Evolutionary conservation across 2,888 invertebrate genomes (phyloP).

Genomic region (Tipula helvola): DNA sequence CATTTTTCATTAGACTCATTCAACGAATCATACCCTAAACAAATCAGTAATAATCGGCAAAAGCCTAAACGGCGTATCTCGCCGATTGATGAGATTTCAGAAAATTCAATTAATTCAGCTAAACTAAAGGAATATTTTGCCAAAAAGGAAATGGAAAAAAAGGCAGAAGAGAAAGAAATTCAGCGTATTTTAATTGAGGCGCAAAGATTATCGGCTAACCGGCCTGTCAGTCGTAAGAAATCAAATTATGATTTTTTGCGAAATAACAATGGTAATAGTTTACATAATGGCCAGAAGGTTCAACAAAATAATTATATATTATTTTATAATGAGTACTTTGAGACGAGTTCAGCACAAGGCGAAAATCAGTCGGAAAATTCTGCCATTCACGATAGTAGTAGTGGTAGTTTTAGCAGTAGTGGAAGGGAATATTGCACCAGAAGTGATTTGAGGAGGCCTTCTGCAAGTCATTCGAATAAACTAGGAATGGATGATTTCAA

Average conservation of each 20-base stretch:
- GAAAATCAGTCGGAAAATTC: background rate
- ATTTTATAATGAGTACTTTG: background rate
- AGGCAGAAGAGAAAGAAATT: background rate
- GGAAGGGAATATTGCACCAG: background rate
- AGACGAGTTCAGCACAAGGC: background rate
- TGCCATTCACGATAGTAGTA: background rate
- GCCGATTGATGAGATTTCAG: slow-evolving; percentile 8
- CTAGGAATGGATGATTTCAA: background rate
- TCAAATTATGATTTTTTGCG: background rate
- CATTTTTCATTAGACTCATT: background rate
- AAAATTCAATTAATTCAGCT: background rate
- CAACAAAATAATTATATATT: background rate
- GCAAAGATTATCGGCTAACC: background rate
- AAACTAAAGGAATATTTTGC: background rate
- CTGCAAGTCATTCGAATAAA: background rate
- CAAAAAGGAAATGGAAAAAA: background rate
- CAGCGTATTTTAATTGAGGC: background rate
- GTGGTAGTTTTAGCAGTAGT: background rate
- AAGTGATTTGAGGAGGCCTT: background rate
- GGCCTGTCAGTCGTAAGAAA: background rate
- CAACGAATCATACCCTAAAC: background rate
- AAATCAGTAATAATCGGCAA: background rate
- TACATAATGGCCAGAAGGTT: background rate
- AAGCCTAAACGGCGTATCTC: background rate
- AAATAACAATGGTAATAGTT: background rate